Evolutionary conservation across 2,888 invertebrate genomes (phyloP).

Genomic region (Malacosoma neustria): DNA sequence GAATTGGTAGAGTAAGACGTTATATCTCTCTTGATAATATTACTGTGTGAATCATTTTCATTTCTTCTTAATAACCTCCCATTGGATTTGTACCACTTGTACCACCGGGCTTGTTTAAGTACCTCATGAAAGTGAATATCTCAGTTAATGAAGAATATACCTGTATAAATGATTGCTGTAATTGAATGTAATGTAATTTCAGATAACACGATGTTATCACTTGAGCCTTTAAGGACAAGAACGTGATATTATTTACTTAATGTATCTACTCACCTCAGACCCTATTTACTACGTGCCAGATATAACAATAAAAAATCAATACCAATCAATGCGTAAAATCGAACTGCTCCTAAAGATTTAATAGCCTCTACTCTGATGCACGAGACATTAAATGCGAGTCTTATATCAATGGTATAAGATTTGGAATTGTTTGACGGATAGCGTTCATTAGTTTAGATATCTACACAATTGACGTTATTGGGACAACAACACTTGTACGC

Average conservation of each 20-base stretch:
- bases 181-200: too few relatives aligned
- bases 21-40: too few relatives aligned
- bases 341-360: background rate
- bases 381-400: constrained; percentile 3
- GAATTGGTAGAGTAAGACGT: too few relatives aligned
- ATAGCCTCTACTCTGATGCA: background rate
- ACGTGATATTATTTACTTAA: background rate
- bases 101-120: too few relatives aligned
- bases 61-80: too few relatives aligned
- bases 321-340: background rate
- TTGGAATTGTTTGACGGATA: constrained; percentile 12
- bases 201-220: background rate
- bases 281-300: background rate
- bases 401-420: constrained; percentile 18
- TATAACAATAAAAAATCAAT: background rate
- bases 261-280: background rate
- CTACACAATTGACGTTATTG: constrained; percentile 16
- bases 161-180: too few relatives aligned
- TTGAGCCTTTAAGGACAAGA: background rate
- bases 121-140: too few relatives aligned
- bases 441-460: constrained; percentile 15
- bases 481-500: background rate
- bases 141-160: too few relatives aligned
- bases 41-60: too few relatives aligned
- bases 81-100: too few relatives aligned